Conservation (phyloP, 1,140 invertebrate genomes). For the Pogonognathellus flavescens region DNA sequence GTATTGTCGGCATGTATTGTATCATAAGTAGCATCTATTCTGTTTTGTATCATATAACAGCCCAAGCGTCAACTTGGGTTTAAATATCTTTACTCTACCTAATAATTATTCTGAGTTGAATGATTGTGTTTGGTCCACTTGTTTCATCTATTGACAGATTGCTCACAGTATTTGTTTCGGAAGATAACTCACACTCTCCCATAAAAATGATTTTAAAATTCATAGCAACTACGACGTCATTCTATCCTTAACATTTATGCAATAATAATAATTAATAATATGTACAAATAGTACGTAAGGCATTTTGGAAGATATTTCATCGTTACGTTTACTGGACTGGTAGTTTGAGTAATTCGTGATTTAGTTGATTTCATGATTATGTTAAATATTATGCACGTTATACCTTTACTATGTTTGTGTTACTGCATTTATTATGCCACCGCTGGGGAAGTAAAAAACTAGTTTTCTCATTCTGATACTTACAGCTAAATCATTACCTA, state of each 20-base stretch:
- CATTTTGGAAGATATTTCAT: slow-evolving; percentile 20
- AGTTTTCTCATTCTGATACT: neutral
- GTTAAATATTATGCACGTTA: neutral
- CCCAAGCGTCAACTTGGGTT: too few relatives aligned
- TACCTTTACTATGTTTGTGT: neutral
- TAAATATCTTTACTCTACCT: too few relatives aligned
- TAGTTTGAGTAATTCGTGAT: slow-evolving; percentile 37
- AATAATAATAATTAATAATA: neutral
- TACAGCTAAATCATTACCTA: neutral
- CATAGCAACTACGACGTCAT: neutral
- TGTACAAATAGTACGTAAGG: neutral
- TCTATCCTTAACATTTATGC: too few relatives aligned
- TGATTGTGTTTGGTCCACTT: too few relatives aligned
- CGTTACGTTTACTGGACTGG: slow-evolving; percentile 37
- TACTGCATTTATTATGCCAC: slow-evolving; percentile 15
- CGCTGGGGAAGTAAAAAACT: slow-evolving; percentile 24
- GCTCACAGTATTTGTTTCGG: too few relatives aligned
- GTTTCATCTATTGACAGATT: too few relatives aligned
- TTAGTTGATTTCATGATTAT: slow-evolving; percentile 10
- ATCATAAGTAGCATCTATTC: neutral
- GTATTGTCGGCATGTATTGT: neutral
- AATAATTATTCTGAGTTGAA: too few relatives aligned
- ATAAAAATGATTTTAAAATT: too few relatives aligned
- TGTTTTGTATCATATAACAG: too few relatives aligned
- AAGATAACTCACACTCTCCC: too few relatives aligned